phyloP scores from a whole-genome alignment of 2,797 vertebrate genomes.

The Tarsius wallacei region DNA sequence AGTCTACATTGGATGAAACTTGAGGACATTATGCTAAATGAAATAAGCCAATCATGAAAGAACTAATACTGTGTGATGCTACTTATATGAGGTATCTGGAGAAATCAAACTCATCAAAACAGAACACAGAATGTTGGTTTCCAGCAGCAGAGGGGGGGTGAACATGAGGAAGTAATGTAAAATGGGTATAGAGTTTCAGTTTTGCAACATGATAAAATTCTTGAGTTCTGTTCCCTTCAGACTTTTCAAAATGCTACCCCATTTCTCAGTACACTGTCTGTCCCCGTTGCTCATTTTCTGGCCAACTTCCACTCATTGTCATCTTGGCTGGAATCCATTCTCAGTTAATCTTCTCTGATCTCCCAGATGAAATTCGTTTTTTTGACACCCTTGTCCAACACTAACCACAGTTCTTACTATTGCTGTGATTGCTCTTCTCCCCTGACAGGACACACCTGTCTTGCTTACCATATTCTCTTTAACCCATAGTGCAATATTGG shows the following conservation, averaged over 20 bases:
- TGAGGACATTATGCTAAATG: neutral
- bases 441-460: neutral
- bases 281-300: neutral
- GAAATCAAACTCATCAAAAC: neutral
- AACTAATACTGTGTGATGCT: neutral
- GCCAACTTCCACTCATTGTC: neutral
- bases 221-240: neutral
- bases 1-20: neutral
- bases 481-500: neutral
- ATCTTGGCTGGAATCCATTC: neutral
- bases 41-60: neutral
- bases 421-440: neutral
- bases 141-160: neutral
- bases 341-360: neutral
- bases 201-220: conserved; percentile 21
- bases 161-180: neutral
- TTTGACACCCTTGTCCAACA: neutral
- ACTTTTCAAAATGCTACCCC: neutral
- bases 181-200: neutral
- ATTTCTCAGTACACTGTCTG: neutral
- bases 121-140: neutral
- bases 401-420: accelerated
- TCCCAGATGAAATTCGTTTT: neutral
- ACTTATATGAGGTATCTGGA: neutral
- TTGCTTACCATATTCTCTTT: neutral